Base-by-base conservation (phyloP, 2,113 vertebrate genomes). In the Narcine bancroftii region DNA sequence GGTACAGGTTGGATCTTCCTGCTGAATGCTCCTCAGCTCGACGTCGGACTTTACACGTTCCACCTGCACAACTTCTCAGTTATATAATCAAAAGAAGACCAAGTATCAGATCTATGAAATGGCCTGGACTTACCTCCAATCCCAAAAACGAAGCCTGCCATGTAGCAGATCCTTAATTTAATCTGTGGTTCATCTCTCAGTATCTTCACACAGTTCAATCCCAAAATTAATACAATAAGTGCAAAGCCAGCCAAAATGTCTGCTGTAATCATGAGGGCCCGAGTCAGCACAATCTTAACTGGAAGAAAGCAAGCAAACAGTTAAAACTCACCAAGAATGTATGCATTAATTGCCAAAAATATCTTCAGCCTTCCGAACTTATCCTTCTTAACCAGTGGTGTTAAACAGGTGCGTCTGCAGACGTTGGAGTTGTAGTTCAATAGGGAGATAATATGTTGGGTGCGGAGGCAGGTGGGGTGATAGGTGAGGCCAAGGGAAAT, bases 281-380 rank as follows among this genome's bases (percentile, higher is more conserved):
- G 94, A 0, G 95, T 95, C 93, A 95, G 94, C 93, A 96, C 95
- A 0, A 96, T 95, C 92, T 96, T 96, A 94, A 95, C 95, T 96
- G 94, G 3, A 63, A 17, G 50, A 85, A 85, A 60, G 19, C 50
- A 56, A 85, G 50, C 11, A 33, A 26, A n/a, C 1, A 60, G n/a
- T 36, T 60, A n/a, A 60, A 60, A 36, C 77, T 50, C 45, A 33
- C 47, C 45, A 24, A 50, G 6, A 7, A 63, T 87, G 36, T 19
- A 9, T 42, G 2, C n/a, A 19, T 83, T 53, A 33, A 50, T 17
- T 13, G 5, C 60, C 81, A 60, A 29, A 85, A 85, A 53, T 60
- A 6, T 39, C 81, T 87, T 33, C 19, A 36, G 13, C 17, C 4
- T 60, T 33, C 21, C 33, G 0, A 10, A 36, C 36, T 66, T 21